Percentiles rank a stretch among this genome's conserved stretches.
Evolutionary conservation across 1,140 invertebrate genomes (phyloP).

Genomic region (Lerema accius): DNA sequence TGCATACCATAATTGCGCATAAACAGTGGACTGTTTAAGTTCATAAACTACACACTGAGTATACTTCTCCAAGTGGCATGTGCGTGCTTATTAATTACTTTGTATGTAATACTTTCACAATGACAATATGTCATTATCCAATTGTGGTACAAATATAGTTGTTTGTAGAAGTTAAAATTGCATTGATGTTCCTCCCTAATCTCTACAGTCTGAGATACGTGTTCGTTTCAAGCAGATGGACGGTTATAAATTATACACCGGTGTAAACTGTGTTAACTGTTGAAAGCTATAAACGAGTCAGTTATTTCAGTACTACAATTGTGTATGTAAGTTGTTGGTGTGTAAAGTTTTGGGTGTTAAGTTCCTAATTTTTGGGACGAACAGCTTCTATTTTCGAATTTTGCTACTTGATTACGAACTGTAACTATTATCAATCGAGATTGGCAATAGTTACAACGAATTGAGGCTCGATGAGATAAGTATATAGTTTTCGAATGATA

Average conservation of each 20-base stretch:
- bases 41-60: background rate
- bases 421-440: too few species aligned
- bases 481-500: too few species aligned
- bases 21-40: too few species aligned
- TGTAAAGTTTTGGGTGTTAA: background rate
- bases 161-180: background rate
- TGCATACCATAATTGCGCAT: too few species aligned
- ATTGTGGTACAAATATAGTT: background rate
- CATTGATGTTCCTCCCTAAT: slow-evolving; percentile 36
- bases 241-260: slow-evolving; percentile 48
- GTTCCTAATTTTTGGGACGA: background rate
- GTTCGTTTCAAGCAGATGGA: slow-evolving; percentile 57
- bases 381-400: background rate
- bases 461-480: too few species aligned
- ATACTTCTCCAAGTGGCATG: background rate
- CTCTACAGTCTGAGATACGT: slow-evolving; percentile 47
- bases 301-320: slow-evolving; percentile 35
- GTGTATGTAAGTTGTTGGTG: slow-evolving; percentile 14
- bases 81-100: slow-evolving; percentile 1
- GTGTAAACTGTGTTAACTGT: slow-evolving; percentile 46
- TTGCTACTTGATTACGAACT: too few species aligned
- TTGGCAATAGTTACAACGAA: too few species aligned
- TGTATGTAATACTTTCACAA: background rate
- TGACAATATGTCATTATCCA: background rate
- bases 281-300: slow-evolving; percentile 50